Conservation (phyloP, 2,797 vertebrate species). For the Xiphophorus birchmanni region DNA sequence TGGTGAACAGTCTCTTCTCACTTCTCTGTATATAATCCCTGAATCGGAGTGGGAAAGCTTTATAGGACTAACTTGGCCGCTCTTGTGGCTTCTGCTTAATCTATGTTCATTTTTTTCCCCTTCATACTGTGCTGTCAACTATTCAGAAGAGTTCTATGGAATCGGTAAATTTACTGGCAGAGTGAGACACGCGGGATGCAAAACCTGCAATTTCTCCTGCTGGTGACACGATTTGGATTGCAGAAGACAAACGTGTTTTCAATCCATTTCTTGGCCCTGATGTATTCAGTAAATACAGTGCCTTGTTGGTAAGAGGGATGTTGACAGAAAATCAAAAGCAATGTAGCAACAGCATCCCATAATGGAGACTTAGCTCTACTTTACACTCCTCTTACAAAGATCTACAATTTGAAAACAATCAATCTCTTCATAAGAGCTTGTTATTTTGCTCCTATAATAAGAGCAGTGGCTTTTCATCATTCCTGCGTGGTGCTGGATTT, state of each 20-base stretch:
- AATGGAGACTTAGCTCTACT: slow-evolving; percentile 85
- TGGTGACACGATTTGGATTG: slow-evolving; percentile 74
- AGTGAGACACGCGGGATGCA: slow-evolving; percentile 60
- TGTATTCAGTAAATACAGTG: slow-evolving; percentile 79
- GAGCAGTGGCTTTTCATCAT: slow-evolving; percentile 79
- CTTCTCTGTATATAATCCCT: slow-evolving; percentile 62
- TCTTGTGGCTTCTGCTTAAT: slow-evolving; percentile 63
- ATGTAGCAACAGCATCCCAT: slow-evolving; percentile 76
- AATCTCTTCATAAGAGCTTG: slow-evolving; percentile 82
- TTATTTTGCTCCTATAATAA: slow-evolving; percentile 83
- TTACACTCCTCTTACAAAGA: slow-evolving; percentile 85
- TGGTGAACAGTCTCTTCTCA: slow-evolving; percentile 39
- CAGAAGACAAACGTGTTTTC: slow-evolving; percentile 75
- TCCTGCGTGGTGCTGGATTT: slow-evolving; percentile 68
- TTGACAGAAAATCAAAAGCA: slow-evolving; percentile 86
- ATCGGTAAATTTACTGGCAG: slow-evolving; percentile 70
- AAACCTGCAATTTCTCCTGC: slow-evolving; percentile 68
- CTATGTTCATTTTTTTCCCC: slow-evolving; percentile 66
- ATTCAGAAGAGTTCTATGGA: slow-evolving; percentile 65
- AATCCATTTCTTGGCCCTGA: slow-evolving; percentile 79
- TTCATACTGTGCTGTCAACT: slow-evolving; percentile 65
- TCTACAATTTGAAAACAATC: slow-evolving; percentile 84
- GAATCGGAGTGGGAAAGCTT: slow-evolving; percentile 57
- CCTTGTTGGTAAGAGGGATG: slow-evolving; percentile 79
- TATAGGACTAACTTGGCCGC: slow-evolving; percentile 60